Evolutionary conservation across 2,113 vertebrate species (phyloP), one percentile per base, ranked within the genome.

Genomic region (Centropristis striata): DNA sequence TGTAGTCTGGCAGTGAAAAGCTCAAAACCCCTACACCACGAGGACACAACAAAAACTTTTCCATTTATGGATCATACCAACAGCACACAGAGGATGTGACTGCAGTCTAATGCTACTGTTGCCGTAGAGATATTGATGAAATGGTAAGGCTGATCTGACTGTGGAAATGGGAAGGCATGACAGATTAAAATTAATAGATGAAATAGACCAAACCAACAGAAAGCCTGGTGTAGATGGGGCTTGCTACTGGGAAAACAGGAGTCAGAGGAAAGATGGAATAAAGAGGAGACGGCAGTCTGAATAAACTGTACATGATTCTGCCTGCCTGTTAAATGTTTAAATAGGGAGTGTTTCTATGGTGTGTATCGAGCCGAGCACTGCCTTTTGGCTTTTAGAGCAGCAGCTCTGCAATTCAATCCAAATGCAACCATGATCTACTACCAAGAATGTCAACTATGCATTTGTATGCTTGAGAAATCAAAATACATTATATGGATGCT

Each of bases 251-350:
- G 13, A 51, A 46, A 64, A 21, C 18, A 53, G 13, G 36, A 57
- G 55, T 15, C 3, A 41, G 39, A 55, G 21, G 11, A 9, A 47
- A 32, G 25, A 78, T 3, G 37, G 60, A 61, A 53, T 46, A 20
- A 39, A 69, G 53, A 12, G 57, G 18, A 67, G 14, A 12, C 32
- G n/a, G 2, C 20, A 53, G 39, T 27, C 60, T 81, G 81, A 82
- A 71, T 23, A 68, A 68, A 69, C 68, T 67, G 39, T 28, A 57
- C 61, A 63, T 70, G 80, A 80, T 70, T 71, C 49, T 50, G 46
- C 80, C 74, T 63, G 65, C 39, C 37, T 81, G 78, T 44, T 91
- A 69, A 91, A 91, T 90, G 67, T 86, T 90, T 91, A 71, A 86
- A 83, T 10, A 83, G 67, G 70, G 68, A 75, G 70, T 49, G 80